phyloP scores from a whole-genome alignment of 1,140 invertebrate genomes.

The Telenomus remus region DNA sequence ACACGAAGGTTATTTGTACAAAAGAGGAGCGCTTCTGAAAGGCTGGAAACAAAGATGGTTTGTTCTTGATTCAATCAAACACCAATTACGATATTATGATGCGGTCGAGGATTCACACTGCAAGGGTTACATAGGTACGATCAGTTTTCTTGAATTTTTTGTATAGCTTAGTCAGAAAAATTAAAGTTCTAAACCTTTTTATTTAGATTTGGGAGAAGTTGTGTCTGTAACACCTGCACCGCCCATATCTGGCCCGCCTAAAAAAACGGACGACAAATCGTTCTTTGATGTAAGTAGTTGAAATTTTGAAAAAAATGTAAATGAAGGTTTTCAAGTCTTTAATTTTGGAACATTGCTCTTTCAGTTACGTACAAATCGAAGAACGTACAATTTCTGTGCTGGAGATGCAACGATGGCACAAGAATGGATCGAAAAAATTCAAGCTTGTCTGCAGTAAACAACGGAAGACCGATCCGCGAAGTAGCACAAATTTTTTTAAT shows the following conservation, averaged over 20 bases:
- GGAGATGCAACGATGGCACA: slow-evolving; percentile 89
- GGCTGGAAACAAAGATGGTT: slow-evolving; percentile 99
- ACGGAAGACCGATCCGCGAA: slow-evolving; percentile 34
- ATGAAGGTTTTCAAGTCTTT: too few species aligned
- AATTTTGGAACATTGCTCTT: slow-evolving; percentile 67
- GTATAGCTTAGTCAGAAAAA: too few species aligned
- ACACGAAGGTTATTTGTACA: slow-evolving; percentile 96
- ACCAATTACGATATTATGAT: slow-evolving; percentile 97
- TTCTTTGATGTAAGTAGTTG: slow-evolving; percentile 92
- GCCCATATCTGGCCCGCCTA: slow-evolving; percentile 90
- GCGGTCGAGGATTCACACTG: slow-evolving; percentile 94
- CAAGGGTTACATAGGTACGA: slow-evolving; percentile 91
- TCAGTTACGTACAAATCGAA: slow-evolving; percentile 91
- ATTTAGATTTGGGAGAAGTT: slow-evolving; percentile 92
- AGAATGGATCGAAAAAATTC: slow-evolving; percentile 98
- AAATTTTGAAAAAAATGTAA: slow-evolving; percentile 4
- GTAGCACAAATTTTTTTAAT: slow-evolving; percentile 53
- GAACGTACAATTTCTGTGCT: slow-evolving; percentile 96
- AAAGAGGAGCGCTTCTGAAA: slow-evolving; percentile 94
- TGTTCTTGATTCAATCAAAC: slow-evolving; percentile 97
- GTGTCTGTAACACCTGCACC: slow-evolving; percentile 88
- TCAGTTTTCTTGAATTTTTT: not conserved
- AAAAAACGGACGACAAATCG: slow-evolving; percentile 95
- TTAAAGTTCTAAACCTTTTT: too few species aligned
- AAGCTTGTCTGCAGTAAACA: slow-evolving; percentile 87